Base-by-base conservation (phyloP, 1,140 invertebrate genomes). In the Hylaeus volcanicus region DNA sequence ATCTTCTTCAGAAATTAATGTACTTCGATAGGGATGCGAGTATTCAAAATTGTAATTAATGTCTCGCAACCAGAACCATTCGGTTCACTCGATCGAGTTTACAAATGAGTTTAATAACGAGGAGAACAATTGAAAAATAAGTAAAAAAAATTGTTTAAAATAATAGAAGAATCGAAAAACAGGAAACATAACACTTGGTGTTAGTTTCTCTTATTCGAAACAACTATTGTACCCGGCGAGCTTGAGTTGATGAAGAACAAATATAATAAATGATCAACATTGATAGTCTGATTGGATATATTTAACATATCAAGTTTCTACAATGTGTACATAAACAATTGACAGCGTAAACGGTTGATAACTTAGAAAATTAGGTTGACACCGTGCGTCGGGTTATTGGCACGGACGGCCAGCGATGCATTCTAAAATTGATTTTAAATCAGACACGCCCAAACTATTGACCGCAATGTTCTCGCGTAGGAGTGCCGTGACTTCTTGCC, bases 351-450 rank as follows among this genome's bases (percentile, higher is more conserved):
- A 26, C 26, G 26, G 26, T 41, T 56, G 8, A n/a, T 39, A 68
- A 51, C 5, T 51, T 2, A 51, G 2, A 51, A 51, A 51, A 39
- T 53, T 15, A 2, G 8, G 43, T 60, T 14, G 63, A 74, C 39
- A 37, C 65, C 60, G 2, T 56, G 14, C 60, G 2, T 56, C 12
- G 12, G 51, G 43, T 74, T 79, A 66, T 65, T 56, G 60, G 45
- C 72, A 56, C 9, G 6, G 37, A 26, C 5, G 15, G 51, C 37
- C 53, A 12, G 5, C 14, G 43, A 74, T 66, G 72, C 64, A n/a
- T 68, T 66, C 78, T 53, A 45, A 80, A 80, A 80, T 80, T 80
- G 72, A 80, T 80, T 80, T 80, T 69, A 80, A 75, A 80, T 80
- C 72, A 68, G 73, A 39, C 79, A 69, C 73, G 55, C 64, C 79